phyloP scores from a whole-genome alignment of 2,797 vertebrate species.

The Fistularia tabacaria region DNA sequence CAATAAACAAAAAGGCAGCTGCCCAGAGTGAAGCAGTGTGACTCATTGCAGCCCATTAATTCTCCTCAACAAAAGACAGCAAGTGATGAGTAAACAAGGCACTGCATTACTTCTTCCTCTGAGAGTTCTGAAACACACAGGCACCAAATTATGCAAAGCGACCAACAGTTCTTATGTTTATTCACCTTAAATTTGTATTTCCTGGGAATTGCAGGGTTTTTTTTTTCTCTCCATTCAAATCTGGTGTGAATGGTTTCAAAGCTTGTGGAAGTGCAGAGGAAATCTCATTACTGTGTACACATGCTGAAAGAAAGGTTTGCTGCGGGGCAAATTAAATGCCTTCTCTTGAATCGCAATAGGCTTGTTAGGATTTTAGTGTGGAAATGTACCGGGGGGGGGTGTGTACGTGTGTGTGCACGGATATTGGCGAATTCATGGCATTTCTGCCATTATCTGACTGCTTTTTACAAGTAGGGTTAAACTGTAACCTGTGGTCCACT shows the following conservation, averaged over 20 bases:
- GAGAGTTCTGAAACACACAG: constrained; percentile 23
- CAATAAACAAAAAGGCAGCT: no score
- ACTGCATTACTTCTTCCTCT: constrained; percentile 32
- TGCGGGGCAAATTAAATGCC: constrained; percentile 63
- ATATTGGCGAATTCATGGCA: no score
- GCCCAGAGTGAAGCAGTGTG: constrained; percentile 52
- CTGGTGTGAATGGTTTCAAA: constrained; percentile 52
- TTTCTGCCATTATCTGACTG: constrained; percentile 33
- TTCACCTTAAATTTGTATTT: constrained; percentile 61
- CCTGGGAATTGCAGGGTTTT: constrained; percentile 45
- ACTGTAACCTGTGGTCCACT: constrained; percentile 48
- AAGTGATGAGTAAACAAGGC: constrained; percentile 63
- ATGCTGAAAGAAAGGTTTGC: constrained; percentile 58
- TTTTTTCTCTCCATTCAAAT: constrained; percentile 50
- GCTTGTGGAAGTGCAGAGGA: constrained; percentile 55
- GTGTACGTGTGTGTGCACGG: background rate
- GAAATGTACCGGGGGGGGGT: constrained; percentile 34
- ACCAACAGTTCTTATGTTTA: constrained; percentile 54
- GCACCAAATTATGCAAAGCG: constrained; percentile 43
- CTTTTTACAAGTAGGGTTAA: constrained; percentile 56
- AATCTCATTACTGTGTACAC: constrained; percentile 68
- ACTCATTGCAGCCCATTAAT: constrained; percentile 60
- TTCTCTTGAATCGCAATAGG: constrained; percentile 64
- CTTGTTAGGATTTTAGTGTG: constrained; percentile 64
- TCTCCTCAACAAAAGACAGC: constrained; percentile 39